Base-by-base conservation (phyloP, 1,140 invertebrate species). In the Spodoptera frugiperda region DNA sequence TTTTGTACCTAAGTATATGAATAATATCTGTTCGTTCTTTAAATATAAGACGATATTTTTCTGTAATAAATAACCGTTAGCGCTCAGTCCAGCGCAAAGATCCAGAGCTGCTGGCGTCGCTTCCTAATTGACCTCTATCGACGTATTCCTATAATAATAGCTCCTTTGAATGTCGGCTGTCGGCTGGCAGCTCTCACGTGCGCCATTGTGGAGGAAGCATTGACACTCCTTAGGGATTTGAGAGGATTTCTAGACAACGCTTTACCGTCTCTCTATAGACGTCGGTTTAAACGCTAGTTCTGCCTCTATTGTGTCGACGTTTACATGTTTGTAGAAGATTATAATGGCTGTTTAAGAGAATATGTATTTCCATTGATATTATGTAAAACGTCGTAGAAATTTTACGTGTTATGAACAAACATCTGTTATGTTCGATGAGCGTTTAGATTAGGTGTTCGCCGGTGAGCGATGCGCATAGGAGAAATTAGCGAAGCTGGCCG, bases 111-210 rank as follows among this genome's bases (percentile, higher is more conserved):
- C 67, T 68, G 73, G 77, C 68, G 75, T 82, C 71, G 79, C 78
- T 83, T 83, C 78, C 80, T 84, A 89, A 92, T 91, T 89, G 85
- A 89, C 83, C 87, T 90, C 82, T 87, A 88, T 88, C 84, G 80
- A 70, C 77, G 78, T 79, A 73, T 83, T 83, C 82, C 79, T 86
- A 82, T 85, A 83, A 84, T 88, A 88, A 87, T 86, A 86, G 85
- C 86, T 87, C 84, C 86, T 89, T 90, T 92, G 88, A 90, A 91
- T 88, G 84, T 83, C 79, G 84, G 83, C 78, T 83, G 84, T 83
- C 86, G 80, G 83, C 80, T 77, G 80, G 75, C 77, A 80, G 71
- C 81, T 85, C 83, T 87, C 82, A 85, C 81, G 78, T 86, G 80
- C 74, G 51, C 83, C 63, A 85, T 85, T 85, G 84, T 83, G 61